Evolutionary conservation across 2,888 invertebrate genomes (phyloP).

Genomic region (Ophion slaviceki): DNA sequence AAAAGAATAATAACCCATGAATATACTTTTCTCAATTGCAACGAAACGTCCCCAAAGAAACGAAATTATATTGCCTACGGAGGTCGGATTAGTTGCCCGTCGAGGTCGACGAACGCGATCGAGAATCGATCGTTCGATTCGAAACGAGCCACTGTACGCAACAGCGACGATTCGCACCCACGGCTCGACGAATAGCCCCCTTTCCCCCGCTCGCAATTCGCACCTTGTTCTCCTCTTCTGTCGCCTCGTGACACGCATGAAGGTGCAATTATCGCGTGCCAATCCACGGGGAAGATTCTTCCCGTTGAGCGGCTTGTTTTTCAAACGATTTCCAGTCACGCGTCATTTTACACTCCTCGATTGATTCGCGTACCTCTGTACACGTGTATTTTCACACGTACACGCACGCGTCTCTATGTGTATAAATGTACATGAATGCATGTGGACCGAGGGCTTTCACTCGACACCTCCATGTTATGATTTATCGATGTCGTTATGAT

Average conservation of each 20-base stretch:
- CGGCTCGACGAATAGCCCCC: background rate
- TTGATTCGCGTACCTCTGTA: background rate
- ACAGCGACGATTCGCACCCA: background rate
- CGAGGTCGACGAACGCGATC: conserved; percentile 48
- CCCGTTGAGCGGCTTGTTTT: conserved; percentile 56
- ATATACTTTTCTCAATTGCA: no score
- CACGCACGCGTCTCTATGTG: no score
- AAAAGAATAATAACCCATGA: no score
- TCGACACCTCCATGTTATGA: no score
- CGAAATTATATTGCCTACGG: no score
- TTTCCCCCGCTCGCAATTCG: conserved; percentile 26
- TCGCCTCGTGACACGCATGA: conserved; percentile 60
- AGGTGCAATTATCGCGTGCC: conserved; percentile 61
- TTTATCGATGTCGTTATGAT: no score
- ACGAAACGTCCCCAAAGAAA: no score
- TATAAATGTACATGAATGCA: no score
- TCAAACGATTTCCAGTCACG: conserved; percentile 58
- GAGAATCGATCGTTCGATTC: conserved; percentile 48
- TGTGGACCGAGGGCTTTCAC: no score
- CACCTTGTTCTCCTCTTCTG: conserved; percentile 56
- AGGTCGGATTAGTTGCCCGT: no score
- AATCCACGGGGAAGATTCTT: conserved; percentile 60
- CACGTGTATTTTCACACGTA: background rate
- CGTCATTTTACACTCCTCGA: conserved; percentile 12
- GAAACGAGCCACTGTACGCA: background rate